Conservation (phyloP, 2,113 vertebrate species). For the Rhipidura dahli region DNA sequence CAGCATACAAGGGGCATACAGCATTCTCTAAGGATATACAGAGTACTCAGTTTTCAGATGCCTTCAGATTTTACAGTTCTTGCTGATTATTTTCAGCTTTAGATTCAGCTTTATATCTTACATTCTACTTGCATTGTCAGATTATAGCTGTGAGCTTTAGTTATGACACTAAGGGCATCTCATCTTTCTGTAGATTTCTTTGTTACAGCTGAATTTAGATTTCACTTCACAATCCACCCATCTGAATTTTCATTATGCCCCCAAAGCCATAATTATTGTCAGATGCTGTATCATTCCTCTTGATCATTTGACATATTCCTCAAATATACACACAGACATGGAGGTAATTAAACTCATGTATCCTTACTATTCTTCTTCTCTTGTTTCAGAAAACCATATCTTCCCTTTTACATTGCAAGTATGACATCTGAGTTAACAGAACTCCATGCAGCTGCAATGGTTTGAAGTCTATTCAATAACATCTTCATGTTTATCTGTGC, state of each 20-base stretch:
- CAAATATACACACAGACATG: constrained; percentile 16
- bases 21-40: neutral
- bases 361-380: constrained; percentile 17
- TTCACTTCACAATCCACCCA: constrained; percentile 1
- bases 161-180: neutral
- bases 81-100: neutral
- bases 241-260: constrained; percentile 4
- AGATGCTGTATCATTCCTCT: constrained; percentile 24
- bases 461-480: constrained; percentile 1
- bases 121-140: neutral
- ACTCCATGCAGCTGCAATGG: neutral
- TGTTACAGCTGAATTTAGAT: neutral
- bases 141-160: neutral
- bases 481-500: neutral
- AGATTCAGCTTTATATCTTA: neutral
- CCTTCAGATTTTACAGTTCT: neutral
- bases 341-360: constrained; percentile 52
- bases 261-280: constrained; percentile 26
- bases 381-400: constrained; percentile 20
- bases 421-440: neutral
- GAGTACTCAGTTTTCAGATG: neutral
- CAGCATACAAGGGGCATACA: neutral
- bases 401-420: neutral
- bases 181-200: neutral
- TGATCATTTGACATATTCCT: constrained; percentile 29